phyloP scores from a whole-genome alignment of 2,113 vertebrate species.

The Stegastes partitus region DNA sequence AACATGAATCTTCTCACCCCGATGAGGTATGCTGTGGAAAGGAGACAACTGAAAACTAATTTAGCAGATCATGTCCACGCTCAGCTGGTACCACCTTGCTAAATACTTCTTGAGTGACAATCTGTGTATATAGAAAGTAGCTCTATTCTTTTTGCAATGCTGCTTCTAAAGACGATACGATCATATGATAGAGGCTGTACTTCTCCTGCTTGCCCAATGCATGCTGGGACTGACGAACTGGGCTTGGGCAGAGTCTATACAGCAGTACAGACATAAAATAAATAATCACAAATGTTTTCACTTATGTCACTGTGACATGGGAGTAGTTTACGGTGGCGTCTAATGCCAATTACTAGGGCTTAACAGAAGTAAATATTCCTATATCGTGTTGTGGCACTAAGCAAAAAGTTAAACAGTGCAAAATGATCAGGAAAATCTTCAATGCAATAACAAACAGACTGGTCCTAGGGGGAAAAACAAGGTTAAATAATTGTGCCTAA shows the following conservation, averaged over 20 bases:
- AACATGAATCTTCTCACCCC: background rate
- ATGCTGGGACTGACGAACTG: background rate
- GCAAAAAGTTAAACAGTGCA: background rate
- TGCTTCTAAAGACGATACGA: background rate
- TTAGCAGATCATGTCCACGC: background rate
- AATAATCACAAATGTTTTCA: background rate
- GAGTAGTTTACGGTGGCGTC: background rate
- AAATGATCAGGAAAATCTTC: background rate
- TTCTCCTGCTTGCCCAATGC: background rate
- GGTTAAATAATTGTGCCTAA: background rate
- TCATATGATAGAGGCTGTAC: background rate
- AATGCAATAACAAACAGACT: background rate
- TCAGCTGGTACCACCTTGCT: slow-evolving; percentile 18
- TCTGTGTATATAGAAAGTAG: background rate
- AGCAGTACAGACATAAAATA: background rate
- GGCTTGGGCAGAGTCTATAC: too few relatives aligned
- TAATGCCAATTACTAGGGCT: background rate
- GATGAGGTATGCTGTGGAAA: background rate
- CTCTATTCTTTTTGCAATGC: background rate
- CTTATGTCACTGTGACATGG: background rate
- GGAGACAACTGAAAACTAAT: background rate
- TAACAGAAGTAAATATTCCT: too few relatives aligned
- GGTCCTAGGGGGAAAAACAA: background rate
- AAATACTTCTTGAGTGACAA: slow-evolving; percentile 10
- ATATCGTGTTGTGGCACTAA: background rate